Conservation (phyloP, 1,140 invertebrate species). For the Lethocerus indicus region DNA sequence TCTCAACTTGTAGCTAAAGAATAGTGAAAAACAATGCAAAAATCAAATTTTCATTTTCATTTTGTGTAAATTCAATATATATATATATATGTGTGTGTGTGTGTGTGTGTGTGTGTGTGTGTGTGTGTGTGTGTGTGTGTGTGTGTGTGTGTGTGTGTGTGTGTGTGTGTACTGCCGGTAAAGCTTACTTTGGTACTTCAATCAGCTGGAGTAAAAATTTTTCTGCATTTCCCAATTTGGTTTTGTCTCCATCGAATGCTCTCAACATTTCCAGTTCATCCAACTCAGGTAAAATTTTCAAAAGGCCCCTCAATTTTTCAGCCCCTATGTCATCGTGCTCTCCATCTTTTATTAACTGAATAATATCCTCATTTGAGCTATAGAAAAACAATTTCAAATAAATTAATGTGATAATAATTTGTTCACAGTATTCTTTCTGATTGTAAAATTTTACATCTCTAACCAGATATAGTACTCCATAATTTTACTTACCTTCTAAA, state of each 20-base stretch:
- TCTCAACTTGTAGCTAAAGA: conserved; percentile 69
- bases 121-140: too few species aligned
- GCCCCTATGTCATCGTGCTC: conserved; percentile 78
- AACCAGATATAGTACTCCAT: background rate
- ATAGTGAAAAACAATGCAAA: too few species aligned
- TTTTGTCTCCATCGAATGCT: conserved; percentile 64
- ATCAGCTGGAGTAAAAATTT: conserved; percentile 80
- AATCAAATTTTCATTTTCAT: too few species aligned
- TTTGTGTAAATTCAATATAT: too few species aligned
- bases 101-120: too few species aligned
- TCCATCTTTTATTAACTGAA: conserved; percentile 68
- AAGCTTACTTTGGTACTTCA: conserved; percentile 62
- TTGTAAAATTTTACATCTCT: background rate
- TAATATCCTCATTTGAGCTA: conserved; percentile 81
- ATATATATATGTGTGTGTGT: too few species aligned
- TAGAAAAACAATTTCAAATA: too few species aligned
- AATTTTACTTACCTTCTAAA: conserved; percentile 53
- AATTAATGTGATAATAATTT: too few species aligned
- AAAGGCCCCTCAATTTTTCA: conserved; percentile 75
- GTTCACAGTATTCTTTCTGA: background rate
- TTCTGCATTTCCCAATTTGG: conserved; percentile 75
- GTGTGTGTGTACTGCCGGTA: too few species aligned
- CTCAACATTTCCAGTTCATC: conserved; percentile 86
- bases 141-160: too few species aligned
- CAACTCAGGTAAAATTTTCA: conserved; percentile 83